phyloP scores from a whole-genome alignment of 1,140 invertebrate genomes.

The Trichonephila inaurata region DNA sequence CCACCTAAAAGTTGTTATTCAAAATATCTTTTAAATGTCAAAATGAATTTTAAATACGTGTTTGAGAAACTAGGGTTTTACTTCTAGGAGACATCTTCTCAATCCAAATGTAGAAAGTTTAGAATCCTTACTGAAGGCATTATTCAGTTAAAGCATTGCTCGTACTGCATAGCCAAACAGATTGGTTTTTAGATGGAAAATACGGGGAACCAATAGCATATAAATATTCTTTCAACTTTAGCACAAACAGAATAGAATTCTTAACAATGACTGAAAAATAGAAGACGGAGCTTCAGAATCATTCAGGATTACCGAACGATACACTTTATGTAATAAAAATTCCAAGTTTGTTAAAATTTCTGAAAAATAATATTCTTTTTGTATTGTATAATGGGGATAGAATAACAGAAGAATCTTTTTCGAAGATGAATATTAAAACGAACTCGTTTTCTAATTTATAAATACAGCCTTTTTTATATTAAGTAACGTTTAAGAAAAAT shows the following conservation, averaged over 20 bases:
- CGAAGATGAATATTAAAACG: no score
- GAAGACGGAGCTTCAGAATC: not conserved
- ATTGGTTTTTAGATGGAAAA: slow-evolving; percentile 35
- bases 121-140: slow-evolving; percentile 20
- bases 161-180: slow-evolving; percentile 42
- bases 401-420: no score
- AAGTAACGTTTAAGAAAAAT: no score
- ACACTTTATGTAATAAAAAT: no score
- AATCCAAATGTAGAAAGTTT: slow-evolving; percentile 1
- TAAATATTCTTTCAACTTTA: not conserved
- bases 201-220: not conserved
- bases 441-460: no score
- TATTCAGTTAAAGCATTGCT: slow-evolving; percentile 38
- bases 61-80: slow-evolving; percentile 13
- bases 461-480: no score
- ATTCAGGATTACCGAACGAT: no score
- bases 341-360: no score
- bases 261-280: not conserved
- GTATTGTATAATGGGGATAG: no score
- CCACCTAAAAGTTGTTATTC: not conserved
- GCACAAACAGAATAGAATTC: not conserved
- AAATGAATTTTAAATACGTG: slow-evolving; percentile 22
- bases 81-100: not conserved
- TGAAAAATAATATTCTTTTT: no score
- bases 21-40: slow-evolving; percentile 27